Percentiles rank a stretch among this genome's conserved stretches.
These are phyloP conservation scores for Prunella strophiata DNA, from an alignment of 2,797 vertebrate species.

Conservation along the genomic window DNA sequence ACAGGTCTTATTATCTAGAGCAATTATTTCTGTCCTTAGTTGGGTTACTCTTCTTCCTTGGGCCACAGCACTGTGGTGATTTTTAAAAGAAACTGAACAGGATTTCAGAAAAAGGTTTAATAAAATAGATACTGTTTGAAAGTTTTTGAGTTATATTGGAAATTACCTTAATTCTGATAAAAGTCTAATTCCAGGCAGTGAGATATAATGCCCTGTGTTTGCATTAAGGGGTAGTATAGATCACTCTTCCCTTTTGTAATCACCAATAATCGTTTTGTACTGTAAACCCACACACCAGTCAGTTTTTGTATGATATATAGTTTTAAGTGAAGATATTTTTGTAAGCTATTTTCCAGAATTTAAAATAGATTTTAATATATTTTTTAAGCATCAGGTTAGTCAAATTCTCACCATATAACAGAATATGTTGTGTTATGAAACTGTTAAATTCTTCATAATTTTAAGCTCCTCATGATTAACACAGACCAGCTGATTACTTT, in stretches of 20 bases:
- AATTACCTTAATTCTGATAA: conserved; percentile 29
- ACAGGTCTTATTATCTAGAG: conserved; percentile 25
- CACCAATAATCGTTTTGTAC: conserved; percentile 46
- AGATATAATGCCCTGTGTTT: conserved; percentile 39
- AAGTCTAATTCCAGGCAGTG: conserved; percentile 26
- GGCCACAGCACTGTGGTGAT: conserved; percentile 61
- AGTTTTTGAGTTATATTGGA: conserved; percentile 38
- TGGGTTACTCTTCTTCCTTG: conserved; percentile 3
- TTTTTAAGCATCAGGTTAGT: conserved; percentile 63
- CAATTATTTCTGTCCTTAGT: conserved; percentile 30
- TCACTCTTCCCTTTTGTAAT: conserved; percentile 60
- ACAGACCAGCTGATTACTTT: conserved; percentile 4
- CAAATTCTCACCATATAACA: conserved; percentile 17
- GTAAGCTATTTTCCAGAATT: conserved; percentile 52
- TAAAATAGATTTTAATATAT: conserved; percentile 68
- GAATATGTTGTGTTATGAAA: conserved; percentile 27
- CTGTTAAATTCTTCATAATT: conserved; percentile 36
- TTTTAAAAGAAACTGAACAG: conserved; percentile 57
- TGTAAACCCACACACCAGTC: conserved; percentile 1
- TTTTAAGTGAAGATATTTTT: conserved; percentile 40
- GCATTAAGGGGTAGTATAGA: conserved; percentile 36
- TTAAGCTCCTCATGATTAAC: conserved; percentile 59
- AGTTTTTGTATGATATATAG: conserved; percentile 16
- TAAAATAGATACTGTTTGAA: conserved; percentile 38
- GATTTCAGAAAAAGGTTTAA: conserved; percentile 43